phyloP scores from a whole-genome alignment of 2,888 invertebrate genomes.

The Ptilodon capucinus region DNA sequence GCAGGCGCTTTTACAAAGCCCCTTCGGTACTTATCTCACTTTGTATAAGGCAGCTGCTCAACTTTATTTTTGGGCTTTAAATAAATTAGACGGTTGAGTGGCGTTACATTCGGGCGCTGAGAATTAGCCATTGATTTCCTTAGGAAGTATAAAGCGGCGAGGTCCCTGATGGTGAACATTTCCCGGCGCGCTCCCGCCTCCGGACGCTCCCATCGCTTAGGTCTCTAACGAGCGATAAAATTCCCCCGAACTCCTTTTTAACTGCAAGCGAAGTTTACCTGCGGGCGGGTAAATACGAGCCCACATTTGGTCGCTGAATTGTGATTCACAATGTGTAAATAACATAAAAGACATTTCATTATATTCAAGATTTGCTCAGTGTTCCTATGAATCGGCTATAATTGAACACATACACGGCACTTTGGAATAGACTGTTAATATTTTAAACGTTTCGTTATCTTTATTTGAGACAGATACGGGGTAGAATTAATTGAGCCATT shows the following conservation, averaged over 20 bases:
- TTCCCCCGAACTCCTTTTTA: slow-evolving; percentile 72
- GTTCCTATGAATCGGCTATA: slow-evolving; percentile 31
- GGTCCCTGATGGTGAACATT: slow-evolving; percentile 32
- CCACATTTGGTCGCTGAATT: slow-evolving; percentile 72
- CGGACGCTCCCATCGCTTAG: slow-evolving; percentile 56
- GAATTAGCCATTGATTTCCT: slow-evolving; percentile 46
- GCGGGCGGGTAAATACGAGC: slow-evolving; percentile 75
- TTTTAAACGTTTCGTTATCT: slow-evolving; percentile 20
- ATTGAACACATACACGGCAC: slow-evolving; percentile 22
- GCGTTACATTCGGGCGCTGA: slow-evolving; percentile 17
- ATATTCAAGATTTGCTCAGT: slow-evolving; percentile 36
- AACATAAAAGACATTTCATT: slow-evolving; percentile 54
- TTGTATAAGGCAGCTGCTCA: slow-evolving; percentile 7
- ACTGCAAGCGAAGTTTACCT: slow-evolving; percentile 74
- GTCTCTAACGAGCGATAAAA: slow-evolving; percentile 80
- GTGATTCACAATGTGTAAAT: slow-evolving; percentile 70
- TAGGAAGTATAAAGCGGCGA: slow-evolving; percentile 41
- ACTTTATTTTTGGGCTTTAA: slow-evolving; percentile 17
- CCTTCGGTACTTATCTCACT: slow-evolving; percentile 13
- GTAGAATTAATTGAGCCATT: slow-evolving; percentile 12
- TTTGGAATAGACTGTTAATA: slow-evolving; percentile 20
- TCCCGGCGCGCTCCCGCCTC: slow-evolving; percentile 26
- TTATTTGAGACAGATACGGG: slow-evolving; percentile 11
- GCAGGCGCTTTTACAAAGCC: slow-evolving; percentile 14
- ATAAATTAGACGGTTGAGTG: slow-evolving; percentile 30